A percentile compares a stretch with the other conserved stretches of the same genome.
Conservation (phyloP, 92 coral and sea anemone species). For the Actinernus sp. region DNA sequence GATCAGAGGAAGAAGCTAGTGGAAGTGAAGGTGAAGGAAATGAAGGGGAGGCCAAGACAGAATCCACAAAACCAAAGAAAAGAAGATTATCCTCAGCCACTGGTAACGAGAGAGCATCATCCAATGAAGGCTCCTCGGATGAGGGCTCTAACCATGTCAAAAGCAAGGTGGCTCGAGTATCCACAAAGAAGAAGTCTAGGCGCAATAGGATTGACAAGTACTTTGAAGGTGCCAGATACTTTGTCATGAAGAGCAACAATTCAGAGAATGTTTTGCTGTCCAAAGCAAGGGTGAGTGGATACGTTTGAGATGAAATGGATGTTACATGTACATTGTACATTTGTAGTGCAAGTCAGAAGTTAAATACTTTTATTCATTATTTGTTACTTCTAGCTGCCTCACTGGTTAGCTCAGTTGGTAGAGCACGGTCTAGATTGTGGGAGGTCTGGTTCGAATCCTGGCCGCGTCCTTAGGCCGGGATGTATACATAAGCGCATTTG, state of each 20-base stretch:
- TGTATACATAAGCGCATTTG: too few relatives aligned
- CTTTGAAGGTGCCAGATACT: slow-evolving; percentile 91
- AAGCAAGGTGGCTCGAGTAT: slow-evolving; percentile 91
- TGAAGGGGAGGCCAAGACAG: slow-evolving; percentile 45
- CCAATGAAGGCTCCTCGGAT: slow-evolving; percentile 85
- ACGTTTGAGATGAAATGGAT: too few relatives aligned
- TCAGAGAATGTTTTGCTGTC: slow-evolving; percentile 92
- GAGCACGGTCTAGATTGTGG: too few relatives aligned
- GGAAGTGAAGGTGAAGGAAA: slow-evolving; percentile 56
- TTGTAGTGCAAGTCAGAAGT: too few relatives aligned
- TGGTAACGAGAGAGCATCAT: slow-evolving; percentile 22
- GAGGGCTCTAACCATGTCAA: slow-evolving; percentile 74
- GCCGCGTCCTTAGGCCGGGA: too few relatives aligned
- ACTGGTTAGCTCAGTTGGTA: too few relatives aligned
- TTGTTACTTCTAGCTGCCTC: too few relatives aligned
- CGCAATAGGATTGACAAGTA: slow-evolving; percentile 73
- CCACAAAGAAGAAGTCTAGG: slow-evolving; percentile 52
- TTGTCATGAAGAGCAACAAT: slow-evolving; percentile 98
- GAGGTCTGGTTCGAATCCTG: too few relatives aligned
- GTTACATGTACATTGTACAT: too few relatives aligned
- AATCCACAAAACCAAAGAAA: slow-evolving; percentile 61
- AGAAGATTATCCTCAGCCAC: slow-evolving; percentile 75
- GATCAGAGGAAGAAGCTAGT: slow-evolving; percentile 45
- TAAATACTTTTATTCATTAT: too few relatives aligned
- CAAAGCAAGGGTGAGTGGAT: slow-evolving; percentile 88